phyloP scores from a whole-genome alignment of 2,797 vertebrate genomes.

The Epinephelus malabaricus region DNA sequence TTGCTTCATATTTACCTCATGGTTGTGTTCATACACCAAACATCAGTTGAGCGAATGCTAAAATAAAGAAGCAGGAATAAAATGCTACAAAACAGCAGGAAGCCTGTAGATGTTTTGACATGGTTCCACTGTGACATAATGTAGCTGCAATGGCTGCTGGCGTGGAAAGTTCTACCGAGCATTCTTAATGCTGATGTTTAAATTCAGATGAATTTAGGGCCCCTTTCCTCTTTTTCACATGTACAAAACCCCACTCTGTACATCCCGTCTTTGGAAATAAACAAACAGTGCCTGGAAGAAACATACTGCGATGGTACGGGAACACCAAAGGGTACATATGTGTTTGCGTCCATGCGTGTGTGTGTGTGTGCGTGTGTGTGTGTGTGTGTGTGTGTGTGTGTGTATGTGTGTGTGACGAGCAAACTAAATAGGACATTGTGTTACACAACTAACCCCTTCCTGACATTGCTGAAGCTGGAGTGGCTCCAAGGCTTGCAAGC shows the following conservation, averaged over 20 bases:
- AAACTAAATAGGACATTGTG: slow-evolving; percentile 85
- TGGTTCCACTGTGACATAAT: slow-evolving; percentile 51
- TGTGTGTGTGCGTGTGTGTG: slow-evolving; percentile 39
- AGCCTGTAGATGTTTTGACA: slow-evolving; percentile 36
- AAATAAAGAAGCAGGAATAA: slow-evolving; percentile 39
- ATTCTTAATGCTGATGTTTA: slow-evolving; percentile 60
- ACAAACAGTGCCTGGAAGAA: slow-evolving; percentile 27
- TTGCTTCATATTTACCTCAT: slow-evolving; percentile 21
- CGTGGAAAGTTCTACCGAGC: slow-evolving; percentile 72
- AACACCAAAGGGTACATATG: slow-evolving; percentile 58
- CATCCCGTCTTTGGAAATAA: slow-evolving; percentile 6
- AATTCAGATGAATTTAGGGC: slow-evolving; percentile 54
- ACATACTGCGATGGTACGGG: background rate
- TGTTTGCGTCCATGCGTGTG: slow-evolving; percentile 41
- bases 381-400: slow-evolving; percentile 36
- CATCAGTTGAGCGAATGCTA: slow-evolving; percentile 30
- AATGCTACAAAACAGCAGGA: slow-evolving; percentile 12
- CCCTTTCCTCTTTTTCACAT: background rate
- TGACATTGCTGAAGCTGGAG: slow-evolving; percentile 85
- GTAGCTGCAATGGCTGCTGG: slow-evolving; percentile 64
- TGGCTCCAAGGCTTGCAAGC: slow-evolving; percentile 84
- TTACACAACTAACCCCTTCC: slow-evolving; percentile 85
- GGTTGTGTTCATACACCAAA: slow-evolving; percentile 38
- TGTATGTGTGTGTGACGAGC: slow-evolving; percentile 63
- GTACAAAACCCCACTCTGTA: slow-evolving; percentile 3